These are phyloP conservation scores for Entomobrya proxima DNA, from an alignment of 2,888 invertebrate species.

Conservation along the genomic window DNA sequence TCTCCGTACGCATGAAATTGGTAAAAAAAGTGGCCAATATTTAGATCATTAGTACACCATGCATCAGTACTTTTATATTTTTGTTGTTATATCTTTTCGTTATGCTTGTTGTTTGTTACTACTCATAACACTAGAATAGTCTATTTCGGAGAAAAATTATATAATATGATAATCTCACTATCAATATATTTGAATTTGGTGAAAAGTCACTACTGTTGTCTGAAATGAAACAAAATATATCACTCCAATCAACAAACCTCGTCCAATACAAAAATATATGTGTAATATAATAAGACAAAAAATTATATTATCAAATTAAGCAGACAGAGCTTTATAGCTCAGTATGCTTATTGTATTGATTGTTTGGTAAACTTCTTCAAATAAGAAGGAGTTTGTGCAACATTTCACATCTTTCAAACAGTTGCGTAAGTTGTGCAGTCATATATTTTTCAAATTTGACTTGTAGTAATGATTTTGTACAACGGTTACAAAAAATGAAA, in stretches of 20 bases:
- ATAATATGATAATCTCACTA: background rate
- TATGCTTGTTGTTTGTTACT: background rate
- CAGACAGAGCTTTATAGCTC: background rate
- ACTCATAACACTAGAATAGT: background rate
- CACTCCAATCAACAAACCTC: slow-evolving; percentile 16
- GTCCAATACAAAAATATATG: slow-evolving; percentile 7
- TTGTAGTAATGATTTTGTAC: slow-evolving; percentile 22
- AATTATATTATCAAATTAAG: background rate
- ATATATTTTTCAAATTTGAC: slow-evolving; percentile 22
- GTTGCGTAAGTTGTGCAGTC: background rate
- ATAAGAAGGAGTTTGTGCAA: background rate
- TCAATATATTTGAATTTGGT: too few relatives aligned
- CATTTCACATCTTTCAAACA: background rate
- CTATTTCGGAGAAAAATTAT: background rate
- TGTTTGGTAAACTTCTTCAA: background rate
- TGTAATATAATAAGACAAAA: slow-evolving; percentile 12
- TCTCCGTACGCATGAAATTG: too few relatives aligned
- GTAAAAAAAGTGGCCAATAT: background rate
- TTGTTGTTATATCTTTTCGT: background rate
- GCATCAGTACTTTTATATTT: too few relatives aligned
- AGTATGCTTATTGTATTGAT: background rate
- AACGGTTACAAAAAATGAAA: background rate
- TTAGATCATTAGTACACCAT: background rate
- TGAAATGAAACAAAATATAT: background rate
- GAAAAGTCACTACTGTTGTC: background rate